Base-by-base conservation (phyloP, 2,113 vertebrate species). In the Symphodus melops region DNA sequence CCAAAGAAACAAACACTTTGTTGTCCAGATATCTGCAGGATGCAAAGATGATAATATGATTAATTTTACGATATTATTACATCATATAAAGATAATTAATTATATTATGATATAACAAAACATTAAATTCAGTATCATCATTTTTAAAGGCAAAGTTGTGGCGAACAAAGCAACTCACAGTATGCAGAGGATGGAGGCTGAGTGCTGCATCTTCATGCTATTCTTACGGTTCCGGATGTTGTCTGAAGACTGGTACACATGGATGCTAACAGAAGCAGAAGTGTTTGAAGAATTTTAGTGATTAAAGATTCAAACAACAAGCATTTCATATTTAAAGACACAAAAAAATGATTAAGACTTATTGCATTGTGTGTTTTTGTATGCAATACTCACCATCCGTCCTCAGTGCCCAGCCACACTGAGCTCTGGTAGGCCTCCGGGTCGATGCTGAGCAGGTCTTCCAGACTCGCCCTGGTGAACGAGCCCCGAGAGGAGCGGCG, bases 201-300 rank as follows among this genome's bases (percentile, higher is more conserved):
- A 68, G 1, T 99, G 98, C 33, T 99, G 98, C 94, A 99, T 98
- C 93, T 99, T 99, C 97, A 99, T 95, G 93, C 98, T 99, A 95
- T 99, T 99, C 89, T 98, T 99, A 69, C 98, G 92, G 83, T 99
- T 99, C 0, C 98, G 96, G 91, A 99, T 99, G 92, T 98, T 99
- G 92, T 99, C 98, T 0, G 98, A 99, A 2, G 98, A 99, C 86
- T 99, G 98, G 90, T 99, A 99, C 82, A 99, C 97, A 0, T 99
- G 98, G 86, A 99, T 97, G 86, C 98, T 99, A 91, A 55, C 33
- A 66, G 41, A 70, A 48, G 70, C 44, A 63, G n/a, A 79, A 60
- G 16, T 10, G 36, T 23, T 8, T 33, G 1, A 11, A 16, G 3
- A 39, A 17, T 39, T 72, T 17, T 69, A n/a, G 0, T 9, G 14